A percentile compares a stretch with the other conserved stretches of the same genome.
Conservation (phyloP, 2,888 invertebrate species). For the Eupeodes luniger region DNA sequence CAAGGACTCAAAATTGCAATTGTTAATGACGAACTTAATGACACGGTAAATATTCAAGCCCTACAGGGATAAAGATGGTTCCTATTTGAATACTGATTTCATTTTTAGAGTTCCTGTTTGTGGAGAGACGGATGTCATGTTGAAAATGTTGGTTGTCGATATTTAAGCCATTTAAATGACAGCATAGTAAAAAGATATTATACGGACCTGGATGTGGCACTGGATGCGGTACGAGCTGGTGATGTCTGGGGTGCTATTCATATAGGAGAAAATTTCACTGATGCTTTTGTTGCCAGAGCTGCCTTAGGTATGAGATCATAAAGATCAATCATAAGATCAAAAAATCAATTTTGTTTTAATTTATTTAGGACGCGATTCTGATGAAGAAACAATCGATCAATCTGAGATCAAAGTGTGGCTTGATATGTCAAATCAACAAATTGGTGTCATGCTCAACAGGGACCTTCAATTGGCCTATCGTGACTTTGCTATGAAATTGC, state of each 20-base stretch:
- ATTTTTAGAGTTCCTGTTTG: slow-evolving; percentile 80
- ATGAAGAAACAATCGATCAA: slow-evolving; percentile 93
- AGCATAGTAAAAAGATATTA: slow-evolving; percentile 90
- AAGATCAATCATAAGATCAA: background rate
- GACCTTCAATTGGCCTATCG: slow-evolving; percentile 94
- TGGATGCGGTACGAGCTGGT: slow-evolving; percentile 90
- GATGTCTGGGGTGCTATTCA: slow-evolving; percentile 95
- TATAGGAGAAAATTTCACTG: slow-evolving; percentile 95
- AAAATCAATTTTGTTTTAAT: background rate
- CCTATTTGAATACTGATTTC: too few species aligned
- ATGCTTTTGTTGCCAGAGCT: slow-evolving; percentile 92
- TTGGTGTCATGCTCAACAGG: slow-evolving; percentile 94
- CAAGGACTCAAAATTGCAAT: slow-evolving; percentile 92
- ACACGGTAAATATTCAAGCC: slow-evolving; percentile 78
- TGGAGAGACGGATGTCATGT: slow-evolving; percentile 88
- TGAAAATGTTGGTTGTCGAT: slow-evolving; percentile 90
- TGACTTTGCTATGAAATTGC: slow-evolving; percentile 91
- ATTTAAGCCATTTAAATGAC: slow-evolving; percentile 90
- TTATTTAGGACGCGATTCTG: slow-evolving; percentile 88
- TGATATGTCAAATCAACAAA: slow-evolving; percentile 98
- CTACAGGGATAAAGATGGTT: background rate
- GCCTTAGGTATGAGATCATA: slow-evolving; percentile 86
- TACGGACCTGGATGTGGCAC: slow-evolving; percentile 87
- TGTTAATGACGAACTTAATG: slow-evolving; percentile 88
- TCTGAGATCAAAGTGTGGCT: slow-evolving; percentile 95